Conservation (phyloP, 2,797 vertebrate genomes). For the Danio kyathit region DNA sequence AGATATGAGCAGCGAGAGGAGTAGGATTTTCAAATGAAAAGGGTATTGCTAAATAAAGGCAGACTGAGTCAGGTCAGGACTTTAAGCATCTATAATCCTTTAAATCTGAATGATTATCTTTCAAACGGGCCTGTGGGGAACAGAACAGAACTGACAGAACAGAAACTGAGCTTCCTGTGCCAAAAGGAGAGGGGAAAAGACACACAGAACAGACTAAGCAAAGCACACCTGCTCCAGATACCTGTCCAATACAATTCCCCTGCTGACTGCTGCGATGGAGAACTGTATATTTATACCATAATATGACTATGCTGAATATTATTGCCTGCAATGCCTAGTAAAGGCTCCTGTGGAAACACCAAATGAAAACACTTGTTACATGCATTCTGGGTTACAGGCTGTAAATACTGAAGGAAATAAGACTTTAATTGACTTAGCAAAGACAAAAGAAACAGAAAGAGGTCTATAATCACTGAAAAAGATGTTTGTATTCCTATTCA, state of each 20-base stretch:
- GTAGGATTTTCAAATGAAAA: constrained; percentile 42
- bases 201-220: neutral
- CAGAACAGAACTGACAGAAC: constrained; percentile 48
- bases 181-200: constrained; percentile 22
- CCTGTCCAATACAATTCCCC: constrained; percentile 27
- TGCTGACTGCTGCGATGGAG: constrained; percentile 2
- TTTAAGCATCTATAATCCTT: constrained; percentile 58
- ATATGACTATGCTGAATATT: constrained; percentile 21
- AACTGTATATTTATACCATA: constrained; percentile 1
- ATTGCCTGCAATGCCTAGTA: neutral
- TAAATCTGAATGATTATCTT: constrained; percentile 59
- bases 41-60: constrained; percentile 53
- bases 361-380: constrained; percentile 11
- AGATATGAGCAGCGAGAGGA: constrained; percentile 18
- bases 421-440: too few relatives aligned
- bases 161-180: constrained; percentile 43
- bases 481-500: neutral
- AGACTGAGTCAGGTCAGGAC: constrained; percentile 51
- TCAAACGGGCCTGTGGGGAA: constrained; percentile 48
- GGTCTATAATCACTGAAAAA: constrained; percentile 8
- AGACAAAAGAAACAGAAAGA: too few relatives aligned
- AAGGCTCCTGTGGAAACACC: constrained; percentile 11
- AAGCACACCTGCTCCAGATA: constrained; percentile 17
- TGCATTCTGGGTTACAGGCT: neutral
- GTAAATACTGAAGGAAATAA: neutral